Percentiles rank a stretch among this genome's conserved stretches.
Conservation (phyloP, 30 jellyfish, hydroid and myxozoan species). For the Aurelia sp. region DNA sequence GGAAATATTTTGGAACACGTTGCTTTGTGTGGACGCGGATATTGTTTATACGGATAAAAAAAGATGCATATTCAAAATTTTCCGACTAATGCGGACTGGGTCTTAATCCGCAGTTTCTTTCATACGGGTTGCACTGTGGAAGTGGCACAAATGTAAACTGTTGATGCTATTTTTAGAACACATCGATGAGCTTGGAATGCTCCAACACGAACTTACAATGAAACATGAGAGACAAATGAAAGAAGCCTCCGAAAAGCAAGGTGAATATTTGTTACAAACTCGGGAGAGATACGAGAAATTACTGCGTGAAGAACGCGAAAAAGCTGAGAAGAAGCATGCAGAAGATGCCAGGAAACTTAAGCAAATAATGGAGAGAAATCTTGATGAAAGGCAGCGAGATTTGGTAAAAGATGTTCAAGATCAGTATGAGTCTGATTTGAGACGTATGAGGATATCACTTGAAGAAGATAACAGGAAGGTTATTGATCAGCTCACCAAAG, state of each 20-base stretch:
- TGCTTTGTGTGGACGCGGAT: no score
- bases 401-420: conserved; percentile 32
- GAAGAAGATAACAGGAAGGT: conserved; percentile 34
- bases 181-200: conserved; percentile 57
- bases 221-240: conserved; percentile 42
- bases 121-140: no score
- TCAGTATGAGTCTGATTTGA: conserved; percentile 49
- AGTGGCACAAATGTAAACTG: no score
- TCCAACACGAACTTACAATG: conserved; percentile 53
- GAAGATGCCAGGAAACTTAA: conserved; percentile 54
- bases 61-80: no score
- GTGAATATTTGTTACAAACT: conserved; percentile 43
- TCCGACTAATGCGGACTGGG: no score
- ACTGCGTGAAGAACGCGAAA: conserved; percentile 36
- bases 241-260: conserved; percentile 28
- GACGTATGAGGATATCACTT: conserved; percentile 1
- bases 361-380: conserved; percentile 39
- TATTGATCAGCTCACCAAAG: conserved; percentile 37
- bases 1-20: no score
- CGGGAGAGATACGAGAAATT: conserved; percentile 62
- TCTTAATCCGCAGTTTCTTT: no score
- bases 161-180: conserved; percentile 8
- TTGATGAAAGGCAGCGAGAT: conserved; percentile 44
- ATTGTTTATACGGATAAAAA: no score
- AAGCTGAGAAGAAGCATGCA: conserved; percentile 56